Percentiles rank a stretch among this genome's conserved stretches.
Conservation (phyloP, 1,140 invertebrate genomes). For the Littorina saxatilis region DNA sequence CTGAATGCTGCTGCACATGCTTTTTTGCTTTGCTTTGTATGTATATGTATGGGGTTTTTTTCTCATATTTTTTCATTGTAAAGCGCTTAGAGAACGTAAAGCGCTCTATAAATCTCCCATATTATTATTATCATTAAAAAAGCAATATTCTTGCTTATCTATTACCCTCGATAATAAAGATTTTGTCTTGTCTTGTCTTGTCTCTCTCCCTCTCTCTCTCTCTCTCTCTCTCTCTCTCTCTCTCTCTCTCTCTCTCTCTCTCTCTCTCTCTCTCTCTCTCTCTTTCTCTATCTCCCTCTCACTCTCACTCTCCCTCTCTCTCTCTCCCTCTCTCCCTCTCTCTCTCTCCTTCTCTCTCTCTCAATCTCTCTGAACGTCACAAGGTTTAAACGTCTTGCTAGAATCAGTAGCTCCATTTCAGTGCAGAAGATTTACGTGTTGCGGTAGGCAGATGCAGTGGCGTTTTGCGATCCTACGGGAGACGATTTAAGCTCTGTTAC, state of each 20-base stretch:
- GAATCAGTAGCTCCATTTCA: not conserved
- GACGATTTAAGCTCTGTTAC: too few species aligned
- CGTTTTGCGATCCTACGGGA: too few species aligned
- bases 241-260: not conserved
- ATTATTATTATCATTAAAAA: too few species aligned
- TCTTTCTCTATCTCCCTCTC: not conserved
- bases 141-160: too few species aligned
- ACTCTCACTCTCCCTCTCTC: not conserved
- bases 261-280: conserved; percentile 1
- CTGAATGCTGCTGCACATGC: too few species aligned
- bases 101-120: too few species aligned
- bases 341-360: conserved; percentile 25
- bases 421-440: too few species aligned
- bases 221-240: not conserved
- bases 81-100: too few species aligned
- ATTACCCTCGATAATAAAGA: too few species aligned
- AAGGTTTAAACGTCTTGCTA: not conserved
- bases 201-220: conserved; percentile 8
- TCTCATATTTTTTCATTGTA: too few species aligned
- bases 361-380: conserved; percentile 33
- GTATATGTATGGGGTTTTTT: not conserved
- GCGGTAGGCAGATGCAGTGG: too few species aligned
- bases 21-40: not conserved
- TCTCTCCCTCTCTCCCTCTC: not conserved
- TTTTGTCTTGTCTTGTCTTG: too few species aligned